Base-by-base conservation (phyloP, 2,888 invertebrate species). In the Ochropacha duplaris region DNA sequence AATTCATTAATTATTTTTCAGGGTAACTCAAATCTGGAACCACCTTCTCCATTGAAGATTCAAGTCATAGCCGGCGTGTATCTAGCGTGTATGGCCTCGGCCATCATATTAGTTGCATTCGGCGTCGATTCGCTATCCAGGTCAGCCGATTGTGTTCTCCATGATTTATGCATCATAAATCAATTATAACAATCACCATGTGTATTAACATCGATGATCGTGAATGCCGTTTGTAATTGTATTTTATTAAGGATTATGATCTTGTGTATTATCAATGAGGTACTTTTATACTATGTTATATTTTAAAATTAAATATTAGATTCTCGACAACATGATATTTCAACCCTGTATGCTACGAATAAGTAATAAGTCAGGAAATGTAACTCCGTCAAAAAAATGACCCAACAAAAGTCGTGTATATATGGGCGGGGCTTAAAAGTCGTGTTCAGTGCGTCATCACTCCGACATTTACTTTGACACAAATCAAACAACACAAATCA, bases 51-150 rank as follows among this genome's bases (percentile, higher is more conserved):
- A 0, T 87, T 94, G 49, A 96, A 97, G 90, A 96, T 98, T 58
- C 95, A 96, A 76, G 90, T 96, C 57, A 95, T 98, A 61, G 95
- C 96, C 9, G 96, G 96, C 14, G 96, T 97, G 62, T 98, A 97
- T 85, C 88, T 98, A 6, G 94, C 94, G 0, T 98, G 97, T 76
- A 97, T 98, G 94, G 88, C 95, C 0, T 81, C 93, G 0, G 98
- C 98, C 0, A 95, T 96, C 16, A 68, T 96, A 8, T 93, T 97
- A 55, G 95, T 98, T 4, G 94, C 95, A 0, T 84, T 97, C 34
- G 96, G 97, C 22, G 96, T 98, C 0, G 98, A 98, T 85, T 96
- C 97, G 0, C 88, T 97, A 4, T 94, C 94, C 55, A 95, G 96
- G 96, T 97, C 44, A 85, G 36, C 36, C n/a, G n/a, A n/a, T 36